Percentiles rank a stretch among this genome's conserved stretches.
These are phyloP conservation scores for Drosophila greeni DNA, from an alignment of 2,888 invertebrate species.

Conservation along the genomic window DNA sequence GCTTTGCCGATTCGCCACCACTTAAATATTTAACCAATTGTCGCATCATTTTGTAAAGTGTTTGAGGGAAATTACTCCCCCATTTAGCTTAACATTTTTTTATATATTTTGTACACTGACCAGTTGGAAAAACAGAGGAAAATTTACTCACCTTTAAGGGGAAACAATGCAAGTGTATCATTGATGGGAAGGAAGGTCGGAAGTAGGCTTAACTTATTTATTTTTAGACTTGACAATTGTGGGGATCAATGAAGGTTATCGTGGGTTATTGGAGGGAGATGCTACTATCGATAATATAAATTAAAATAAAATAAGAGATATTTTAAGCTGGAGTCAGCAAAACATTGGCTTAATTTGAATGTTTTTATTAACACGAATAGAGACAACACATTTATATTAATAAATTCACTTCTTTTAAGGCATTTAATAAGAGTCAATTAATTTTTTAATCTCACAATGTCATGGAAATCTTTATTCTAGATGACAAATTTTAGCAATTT, in stretches of 20 bases:
- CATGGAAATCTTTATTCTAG: not conserved
- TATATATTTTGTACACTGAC: slow-evolving; percentile 6
- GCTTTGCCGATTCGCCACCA: slow-evolving; percentile 19
- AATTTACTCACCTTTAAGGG: not conserved
- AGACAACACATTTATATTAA: no score
- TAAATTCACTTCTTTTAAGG: no score
- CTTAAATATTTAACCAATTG: slow-evolving; percentile 57
- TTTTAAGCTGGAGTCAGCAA: no score
- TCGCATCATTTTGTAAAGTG: slow-evolving; percentile 12
- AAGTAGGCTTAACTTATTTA: not conserved
- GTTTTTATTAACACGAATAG: no score
- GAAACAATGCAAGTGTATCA: not conserved
- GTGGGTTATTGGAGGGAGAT: not conserved
- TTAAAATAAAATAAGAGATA: no score
- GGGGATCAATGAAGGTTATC: not conserved
- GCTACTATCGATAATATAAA: not conserved
- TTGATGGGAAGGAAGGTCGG: not conserved
- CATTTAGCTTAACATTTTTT: slow-evolving; percentile 1
- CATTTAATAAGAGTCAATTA: no score
- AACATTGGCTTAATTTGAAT: no score
- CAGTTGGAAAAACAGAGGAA: slow-evolving; percentile 42
- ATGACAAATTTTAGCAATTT: not conserved
- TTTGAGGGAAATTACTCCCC: slow-evolving; percentile 18
- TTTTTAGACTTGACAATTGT: not conserved
- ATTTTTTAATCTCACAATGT: not conserved